Base-by-base conservation (phyloP, 2,113 vertebrate species). In the Recurvirostra avosetta region DNA sequence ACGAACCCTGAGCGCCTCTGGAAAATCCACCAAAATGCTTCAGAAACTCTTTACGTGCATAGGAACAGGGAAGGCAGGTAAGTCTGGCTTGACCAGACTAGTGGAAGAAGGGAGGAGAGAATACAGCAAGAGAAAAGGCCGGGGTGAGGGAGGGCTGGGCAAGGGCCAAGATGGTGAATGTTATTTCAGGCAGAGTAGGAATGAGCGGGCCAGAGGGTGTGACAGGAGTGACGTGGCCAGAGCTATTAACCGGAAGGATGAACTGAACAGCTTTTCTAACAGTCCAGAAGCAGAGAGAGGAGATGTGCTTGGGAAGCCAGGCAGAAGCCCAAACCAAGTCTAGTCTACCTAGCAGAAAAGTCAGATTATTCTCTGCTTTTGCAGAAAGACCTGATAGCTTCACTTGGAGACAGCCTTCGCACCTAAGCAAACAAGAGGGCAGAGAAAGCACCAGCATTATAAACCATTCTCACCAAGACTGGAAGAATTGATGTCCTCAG, bases 1-100 rank as follows among this genome's bases (percentile, higher is more conserved):
- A 0, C 34, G 50, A 63, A 30, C 26, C 25, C n/a, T n/a, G 6
- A 77, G 16, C 2, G 1, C 2, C 3, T 13, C 27, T 49, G 27
- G 22, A 71, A 90, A 77, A 86, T 8, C 22, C 36, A 55, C 4
- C 29, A 32, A 75, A 83, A 43, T 58, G 27, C 15, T 81, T 32
- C 3, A 4, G 36, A 86, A n/a, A 43, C 41, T 38, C n/a, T 41
- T 20, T 7, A 58, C 2, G 1, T 13, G 53, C 26, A 30, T 2
- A 21, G 38, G 17, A 45, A 56, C 0, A 0, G 17, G 14, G 43
- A 65, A 55, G 20, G 73, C 56, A 74, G 43, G 1, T 49, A 77
- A n/a, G 4, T 23, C 32, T 67, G 29, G 7, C 32, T 11, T 74
- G 41, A 41, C 6, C 5, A 23, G 20, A 41, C 21, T 30, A 47